Evolutionary conservation across 2,797 vertebrate genomes (phyloP), one percentile per base, ranked within the genome.

Genomic region (Pelobates cultripes): DNA sequence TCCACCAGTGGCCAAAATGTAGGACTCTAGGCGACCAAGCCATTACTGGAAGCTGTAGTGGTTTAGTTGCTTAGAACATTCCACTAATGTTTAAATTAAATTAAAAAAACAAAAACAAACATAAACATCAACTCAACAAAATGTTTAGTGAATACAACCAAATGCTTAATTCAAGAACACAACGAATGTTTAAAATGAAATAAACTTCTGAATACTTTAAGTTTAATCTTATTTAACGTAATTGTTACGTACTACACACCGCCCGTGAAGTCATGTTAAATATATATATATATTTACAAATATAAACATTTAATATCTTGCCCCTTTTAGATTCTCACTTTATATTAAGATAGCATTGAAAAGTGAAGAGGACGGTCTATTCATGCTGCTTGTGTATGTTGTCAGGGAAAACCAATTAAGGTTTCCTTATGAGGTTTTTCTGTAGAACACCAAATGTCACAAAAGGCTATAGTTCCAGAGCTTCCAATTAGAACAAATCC

Each of bases 401-500:
- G 68, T 77, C 74, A 81, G 74, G 68, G 51, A 70, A 60, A 70
- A 71, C 70, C 68, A 82, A 82, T 77, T 71, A 77, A 82, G 41
- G 68, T 55, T 76, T 70, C 67, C 80, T 71, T 74, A 71, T 71
- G 80, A 76, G 73, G 40, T 66, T 75, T 12, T 42, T 28, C 47
- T 76, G 55, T 81, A 71, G 57, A 69, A 70, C 55, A 43, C 60
- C 61, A 82, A 76, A 76, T 81, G 67, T 76, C 79, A 81, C 79
- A 70, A 77, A 82, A 67, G 74, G 74, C 74, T 77, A 75, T 82
- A 82, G 74, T 77, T 40, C 70, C 42, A 71, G 74, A 77, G 80
- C 80, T 77, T 72, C 69, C 80, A 82, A 77, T 82, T 82, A 82
- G 80, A 77, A 66, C 57, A 72, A 82, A 77, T 77, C 74, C 80